A percentile compares a stretch with the other conserved stretches of the same genome.
Conservation (phyloP, 53 echinoderm and acorn worm genomes). For the Zoroaster sp. region DNA sequence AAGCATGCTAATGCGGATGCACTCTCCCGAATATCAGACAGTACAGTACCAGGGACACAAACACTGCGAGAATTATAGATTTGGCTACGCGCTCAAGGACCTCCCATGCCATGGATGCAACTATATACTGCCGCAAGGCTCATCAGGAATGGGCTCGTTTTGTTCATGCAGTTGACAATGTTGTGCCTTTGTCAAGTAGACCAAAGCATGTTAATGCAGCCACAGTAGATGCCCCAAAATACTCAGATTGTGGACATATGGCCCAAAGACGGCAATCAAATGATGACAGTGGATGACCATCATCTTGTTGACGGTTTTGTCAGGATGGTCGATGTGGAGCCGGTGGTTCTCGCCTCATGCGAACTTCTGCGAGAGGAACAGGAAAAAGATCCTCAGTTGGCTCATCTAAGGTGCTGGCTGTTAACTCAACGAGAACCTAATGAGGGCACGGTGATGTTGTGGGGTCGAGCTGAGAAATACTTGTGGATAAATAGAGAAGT, state of each 20-base stretch:
- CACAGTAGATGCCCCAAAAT: neutral
- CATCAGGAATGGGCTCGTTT: slow-evolving; percentile 43
- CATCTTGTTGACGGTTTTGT: neutral
- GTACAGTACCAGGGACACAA: neutral
- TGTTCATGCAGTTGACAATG: neutral
- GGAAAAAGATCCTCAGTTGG: slow-evolving; percentile 8
- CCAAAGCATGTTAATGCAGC: neutral
- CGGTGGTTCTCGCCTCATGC: neutral
- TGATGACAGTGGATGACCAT: neutral
- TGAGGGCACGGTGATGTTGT: slow-evolving; percentile 15
- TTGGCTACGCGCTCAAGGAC: neutral
- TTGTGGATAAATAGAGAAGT: slow-evolving; percentile 23
- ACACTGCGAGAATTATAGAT: neutral
- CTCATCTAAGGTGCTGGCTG: slow-evolving; percentile 1
- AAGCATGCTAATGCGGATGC: slow-evolving; percentile 50
- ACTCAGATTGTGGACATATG: neutral
- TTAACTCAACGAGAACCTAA: neutral
- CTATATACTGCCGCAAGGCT: too few relatives aligned
- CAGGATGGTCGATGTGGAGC: neutral
- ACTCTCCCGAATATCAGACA: neutral
- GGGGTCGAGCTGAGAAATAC: slow-evolving; percentile 41
- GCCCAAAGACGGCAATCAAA: neutral
- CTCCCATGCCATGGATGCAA: slow-evolving; percentile 27
- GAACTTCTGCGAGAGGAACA: slow-evolving; percentile 18
- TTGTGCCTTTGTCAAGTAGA: neutral